Conservation (phyloP, 2,113 vertebrate genomes). For the Kobus ellipsiprymnus region DNA sequence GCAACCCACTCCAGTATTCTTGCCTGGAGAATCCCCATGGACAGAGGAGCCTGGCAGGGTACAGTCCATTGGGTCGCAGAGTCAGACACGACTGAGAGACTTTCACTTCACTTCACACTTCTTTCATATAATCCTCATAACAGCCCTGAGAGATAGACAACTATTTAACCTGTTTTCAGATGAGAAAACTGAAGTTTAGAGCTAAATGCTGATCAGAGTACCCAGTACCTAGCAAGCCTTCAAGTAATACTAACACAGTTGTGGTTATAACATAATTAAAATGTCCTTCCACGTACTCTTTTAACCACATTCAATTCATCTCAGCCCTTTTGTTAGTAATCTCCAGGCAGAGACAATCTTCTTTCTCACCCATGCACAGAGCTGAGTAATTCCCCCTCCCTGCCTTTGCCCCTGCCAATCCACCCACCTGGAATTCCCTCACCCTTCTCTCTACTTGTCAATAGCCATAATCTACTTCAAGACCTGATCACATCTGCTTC, state of each 20-base stretch:
- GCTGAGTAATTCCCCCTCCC: background rate
- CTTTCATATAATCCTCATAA: background rate
- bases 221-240: background rate
- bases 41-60: background rate
- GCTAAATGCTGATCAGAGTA: background rate
- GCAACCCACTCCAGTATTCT: background rate
- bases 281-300: background rate
- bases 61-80: background rate
- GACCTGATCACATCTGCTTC: background rate
- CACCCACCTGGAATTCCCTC: background rate
- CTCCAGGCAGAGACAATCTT: background rate
- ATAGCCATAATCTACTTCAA: background rate
- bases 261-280: background rate
- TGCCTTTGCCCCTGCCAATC: background rate
- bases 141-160: background rate
- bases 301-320: background rate
- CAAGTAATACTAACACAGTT: background rate
- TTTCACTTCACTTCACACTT: background rate
- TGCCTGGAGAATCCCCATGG: background rate
- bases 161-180: background rate
- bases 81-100: background rate
- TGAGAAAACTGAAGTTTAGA: background rate
- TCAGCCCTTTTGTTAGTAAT: background rate
- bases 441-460: background rate
- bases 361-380: background rate